Evolutionary conservation across 2,888 invertebrate genomes (phyloP).

Genomic region (Latheticus oryzae): DNA sequence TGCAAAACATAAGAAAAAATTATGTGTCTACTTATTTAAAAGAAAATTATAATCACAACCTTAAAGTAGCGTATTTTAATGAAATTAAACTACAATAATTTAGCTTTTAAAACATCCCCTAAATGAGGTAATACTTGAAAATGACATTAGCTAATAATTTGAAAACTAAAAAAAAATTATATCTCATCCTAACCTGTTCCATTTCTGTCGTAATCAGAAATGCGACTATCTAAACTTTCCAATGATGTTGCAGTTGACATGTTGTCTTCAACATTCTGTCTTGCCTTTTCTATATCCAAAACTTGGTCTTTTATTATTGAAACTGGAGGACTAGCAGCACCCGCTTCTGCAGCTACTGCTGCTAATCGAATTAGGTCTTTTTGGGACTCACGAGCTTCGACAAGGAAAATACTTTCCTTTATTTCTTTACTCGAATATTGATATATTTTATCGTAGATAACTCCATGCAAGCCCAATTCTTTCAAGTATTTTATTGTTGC

Average conservation of each 20-base stretch:
- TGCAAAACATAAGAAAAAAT: too few relatives aligned
- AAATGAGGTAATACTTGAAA: constrained; percentile 23
- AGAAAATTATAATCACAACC: constrained; percentile 32
- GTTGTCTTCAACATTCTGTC: constrained; percentile 56
- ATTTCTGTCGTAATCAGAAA: constrained; percentile 47
- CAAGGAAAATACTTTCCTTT: constrained; percentile 85
- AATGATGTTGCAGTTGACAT: constrained; percentile 71
- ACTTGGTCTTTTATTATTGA: constrained; percentile 56
- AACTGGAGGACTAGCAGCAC: constrained; percentile 46
- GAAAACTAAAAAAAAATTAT: constrained; percentile 8
- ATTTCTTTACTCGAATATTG: constrained; percentile 77
- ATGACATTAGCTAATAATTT: constrained; percentile 11
- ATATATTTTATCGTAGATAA: constrained; percentile 96
- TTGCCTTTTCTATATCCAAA: constrained; percentile 62
- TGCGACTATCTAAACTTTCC: constrained; percentile 66
- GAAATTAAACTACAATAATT: constrained; percentile 20
- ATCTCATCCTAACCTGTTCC: constrained; percentile 17
- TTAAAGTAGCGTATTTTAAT: constrained; percentile 17
- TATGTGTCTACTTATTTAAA: too few relatives aligned
- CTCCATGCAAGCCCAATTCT: constrained; percentile 90
- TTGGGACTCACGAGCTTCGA: constrained; percentile 83
- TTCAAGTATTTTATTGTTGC: constrained; percentile 88
- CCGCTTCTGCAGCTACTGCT: constrained; percentile 59
- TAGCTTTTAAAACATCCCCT: constrained; percentile 17
- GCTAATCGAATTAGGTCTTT: constrained; percentile 69